Conservation (phyloP, 2,797 vertebrate species). For the Eulemur rubriventer region DNA sequence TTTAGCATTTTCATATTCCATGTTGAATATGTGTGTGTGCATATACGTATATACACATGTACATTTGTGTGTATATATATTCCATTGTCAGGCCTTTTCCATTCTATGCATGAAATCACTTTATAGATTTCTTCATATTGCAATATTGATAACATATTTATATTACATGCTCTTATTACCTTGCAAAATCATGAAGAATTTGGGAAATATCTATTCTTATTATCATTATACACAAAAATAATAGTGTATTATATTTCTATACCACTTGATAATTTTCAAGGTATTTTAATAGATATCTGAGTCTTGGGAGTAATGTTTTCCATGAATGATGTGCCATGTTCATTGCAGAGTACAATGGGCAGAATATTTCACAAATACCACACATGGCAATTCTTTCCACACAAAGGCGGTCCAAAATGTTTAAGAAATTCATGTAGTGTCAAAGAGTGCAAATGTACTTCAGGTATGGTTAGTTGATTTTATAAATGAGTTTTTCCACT, state of each 20-base stretch:
- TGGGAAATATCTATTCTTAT: neutral
- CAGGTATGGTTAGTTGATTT: slow-evolving; percentile 68
- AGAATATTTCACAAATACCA: slow-evolving; percentile 24
- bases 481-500: slow-evolving; percentile 72
- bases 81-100: neutral
- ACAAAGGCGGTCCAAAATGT: slow-evolving; percentile 57
- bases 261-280: neutral
- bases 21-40: neutral
- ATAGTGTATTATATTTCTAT: neutral
- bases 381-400: neutral
- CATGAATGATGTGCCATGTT: neutral
- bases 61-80: neutral
- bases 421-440: slow-evolving; percentile 65
- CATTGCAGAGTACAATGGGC: neutral
- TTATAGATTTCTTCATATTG: neutral
- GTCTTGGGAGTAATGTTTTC: neutral
- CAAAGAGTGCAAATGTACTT: slow-evolving; percentile 58
- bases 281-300: neutral
- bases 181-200: slow-evolving; percentile 19
- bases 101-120: neutral
- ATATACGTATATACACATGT: neutral
- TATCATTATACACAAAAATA: neutral
- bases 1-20: neutral
- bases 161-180: neutral
- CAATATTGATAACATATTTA: neutral